phyloP scores from a whole-genome alignment of 2,888 invertebrate genomes.

The Orchestes rusci region DNA sequence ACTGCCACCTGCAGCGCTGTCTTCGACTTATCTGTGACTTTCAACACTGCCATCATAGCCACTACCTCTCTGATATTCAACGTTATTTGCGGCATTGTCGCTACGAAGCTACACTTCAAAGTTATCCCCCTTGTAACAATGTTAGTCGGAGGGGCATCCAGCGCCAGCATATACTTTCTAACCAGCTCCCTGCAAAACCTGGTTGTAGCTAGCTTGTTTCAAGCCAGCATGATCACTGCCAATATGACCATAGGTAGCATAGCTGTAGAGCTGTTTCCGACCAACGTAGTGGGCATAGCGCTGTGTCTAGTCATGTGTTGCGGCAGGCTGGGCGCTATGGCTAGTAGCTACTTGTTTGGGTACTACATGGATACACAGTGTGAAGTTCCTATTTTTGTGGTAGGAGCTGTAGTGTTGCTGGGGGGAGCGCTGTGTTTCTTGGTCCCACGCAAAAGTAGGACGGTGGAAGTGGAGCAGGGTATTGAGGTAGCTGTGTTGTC shows the following conservation, averaged over 20 bases:
- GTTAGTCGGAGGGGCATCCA: conserved; percentile 50
- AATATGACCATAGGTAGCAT: conserved; percentile 43
- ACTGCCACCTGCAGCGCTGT: conserved; percentile 45
- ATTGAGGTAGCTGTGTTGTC: conserved; percentile 19
- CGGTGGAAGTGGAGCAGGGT: conserved; percentile 8
- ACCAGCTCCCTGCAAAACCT: conserved; percentile 50
- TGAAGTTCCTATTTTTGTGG: conserved; percentile 56
- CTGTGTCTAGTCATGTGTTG: conserved; percentile 58
- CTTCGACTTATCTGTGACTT: conserved; percentile 56
- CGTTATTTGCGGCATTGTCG: conserved; percentile 55
- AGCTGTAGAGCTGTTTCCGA: conserved; percentile 41
- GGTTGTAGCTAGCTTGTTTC: conserved; percentile 49
- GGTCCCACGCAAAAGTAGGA: conserved; percentile 31
- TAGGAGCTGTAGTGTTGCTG: conserved; percentile 47
- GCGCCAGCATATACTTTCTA: conserved; percentile 54
- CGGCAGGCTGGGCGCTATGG: conserved; percentile 59
- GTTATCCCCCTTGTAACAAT: conserved; percentile 41
- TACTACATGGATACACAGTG: conserved; percentile 56
- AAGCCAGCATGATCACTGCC: conserved; percentile 46
- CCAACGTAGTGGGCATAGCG: conserved; percentile 51
- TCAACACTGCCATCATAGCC: conserved; percentile 60
- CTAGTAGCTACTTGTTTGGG: conserved; percentile 58
- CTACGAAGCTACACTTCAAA: conserved; percentile 33
- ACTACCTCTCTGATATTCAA: conserved; percentile 58
- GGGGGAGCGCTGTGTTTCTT: conserved; percentile 41